These are phyloP conservation scores for Myotis pilosus DNA, from an alignment of 2,797 vertebrate species.

Conservation along the genomic window DNA sequence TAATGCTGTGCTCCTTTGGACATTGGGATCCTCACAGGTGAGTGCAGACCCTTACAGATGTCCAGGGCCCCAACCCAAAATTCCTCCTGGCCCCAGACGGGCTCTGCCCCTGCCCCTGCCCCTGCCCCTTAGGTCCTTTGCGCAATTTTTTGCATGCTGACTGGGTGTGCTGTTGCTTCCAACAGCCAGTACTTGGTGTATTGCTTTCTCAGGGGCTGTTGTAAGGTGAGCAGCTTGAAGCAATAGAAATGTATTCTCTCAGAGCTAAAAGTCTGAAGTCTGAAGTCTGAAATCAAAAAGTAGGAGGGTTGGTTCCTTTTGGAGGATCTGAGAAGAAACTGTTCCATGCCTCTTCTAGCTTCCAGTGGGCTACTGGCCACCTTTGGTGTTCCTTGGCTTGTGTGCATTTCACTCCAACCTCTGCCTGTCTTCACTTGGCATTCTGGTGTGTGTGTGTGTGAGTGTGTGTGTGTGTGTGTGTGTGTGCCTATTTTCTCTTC, in stretches of 20 bases:
- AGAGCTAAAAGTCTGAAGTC: background rate
- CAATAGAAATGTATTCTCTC: background rate
- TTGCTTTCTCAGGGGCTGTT: background rate
- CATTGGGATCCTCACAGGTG: background rate
- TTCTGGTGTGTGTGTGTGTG: rapidly evolving
- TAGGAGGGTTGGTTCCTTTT: background rate
- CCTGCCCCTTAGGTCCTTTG: background rate
- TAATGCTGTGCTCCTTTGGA: background rate
- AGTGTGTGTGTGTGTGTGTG: background rate
- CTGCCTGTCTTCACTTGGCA: background rate
- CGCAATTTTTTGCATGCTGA: background rate
- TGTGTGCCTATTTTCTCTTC: background rate
- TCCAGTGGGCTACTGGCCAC: background rate
- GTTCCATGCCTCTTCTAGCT: background rate
- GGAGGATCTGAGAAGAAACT: background rate
- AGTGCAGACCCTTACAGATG: background rate
- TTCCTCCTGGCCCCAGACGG: background rate
- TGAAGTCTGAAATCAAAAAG: background rate
- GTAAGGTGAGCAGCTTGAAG: background rate
- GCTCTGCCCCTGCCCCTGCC: background rate
- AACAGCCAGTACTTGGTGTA: background rate
- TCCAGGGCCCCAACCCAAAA: background rate
- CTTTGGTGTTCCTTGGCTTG: background rate
- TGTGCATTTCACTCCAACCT: background rate
- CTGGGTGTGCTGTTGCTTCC: background rate